A percentile compares a stretch with the other conserved stretches of the same genome.
Evolutionary conservation across 2,113 vertebrate genomes (phyloP).

Genomic region (Calyptomena viridis): DNA sequence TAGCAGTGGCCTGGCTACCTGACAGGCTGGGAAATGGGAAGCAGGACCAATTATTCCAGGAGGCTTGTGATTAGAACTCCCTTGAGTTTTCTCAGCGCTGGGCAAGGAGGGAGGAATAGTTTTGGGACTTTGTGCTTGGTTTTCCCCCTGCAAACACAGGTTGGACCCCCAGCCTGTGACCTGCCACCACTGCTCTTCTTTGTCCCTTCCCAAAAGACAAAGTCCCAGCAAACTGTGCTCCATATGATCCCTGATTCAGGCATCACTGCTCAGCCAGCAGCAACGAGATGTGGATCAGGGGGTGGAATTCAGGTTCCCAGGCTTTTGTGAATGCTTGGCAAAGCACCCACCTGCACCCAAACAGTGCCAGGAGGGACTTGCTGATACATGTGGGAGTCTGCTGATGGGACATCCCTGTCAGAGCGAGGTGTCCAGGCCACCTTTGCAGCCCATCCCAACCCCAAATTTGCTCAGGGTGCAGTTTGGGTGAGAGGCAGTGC

Average conservation of each 20-base stretch:
- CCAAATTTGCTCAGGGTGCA: neutral
- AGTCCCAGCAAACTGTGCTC: neutral
- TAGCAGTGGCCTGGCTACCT: neutral
- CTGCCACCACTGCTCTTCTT: neutral
- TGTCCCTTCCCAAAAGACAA: neutral
- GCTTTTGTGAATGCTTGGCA: neutral
- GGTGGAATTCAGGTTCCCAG: neutral
- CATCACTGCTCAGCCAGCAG: neutral
- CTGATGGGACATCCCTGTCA: neutral
- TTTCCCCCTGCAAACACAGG: neutral
- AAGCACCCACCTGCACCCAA: neutral
- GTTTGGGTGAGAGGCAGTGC: neutral
- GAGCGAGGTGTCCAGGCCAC: neutral
- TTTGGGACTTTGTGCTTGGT: neutral
- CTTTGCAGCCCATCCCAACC: neutral
- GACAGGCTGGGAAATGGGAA: neutral
- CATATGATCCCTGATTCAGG: neutral
- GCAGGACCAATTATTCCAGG: neutral
- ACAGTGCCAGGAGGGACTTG: neutral
- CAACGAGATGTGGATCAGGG: neutral
- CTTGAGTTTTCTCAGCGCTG: neutral
- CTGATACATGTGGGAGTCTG: neutral
- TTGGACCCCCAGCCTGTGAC: neutral
- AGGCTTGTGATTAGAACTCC: neutral
- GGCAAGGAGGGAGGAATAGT: neutral